Evolutionary conservation across 1,140 invertebrate species (phyloP).

Genomic region (Aphidius gifuensis): DNA sequence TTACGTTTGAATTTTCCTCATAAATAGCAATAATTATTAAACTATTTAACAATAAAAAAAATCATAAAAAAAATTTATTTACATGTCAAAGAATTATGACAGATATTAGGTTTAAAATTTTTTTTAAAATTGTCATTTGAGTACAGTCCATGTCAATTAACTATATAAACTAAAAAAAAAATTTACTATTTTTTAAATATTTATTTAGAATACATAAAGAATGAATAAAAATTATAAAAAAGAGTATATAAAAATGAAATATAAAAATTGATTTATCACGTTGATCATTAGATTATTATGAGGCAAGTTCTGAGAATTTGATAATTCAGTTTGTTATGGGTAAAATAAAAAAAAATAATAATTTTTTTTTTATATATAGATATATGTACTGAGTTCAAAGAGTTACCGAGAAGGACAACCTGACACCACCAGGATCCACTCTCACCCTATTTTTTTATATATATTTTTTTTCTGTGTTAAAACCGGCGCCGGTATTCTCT

Average conservation of each 20-base stretch:
- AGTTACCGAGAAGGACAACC: not conserved
- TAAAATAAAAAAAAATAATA: not conserved
- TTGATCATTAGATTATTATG: too few species aligned
- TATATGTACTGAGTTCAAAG: too few species aligned
- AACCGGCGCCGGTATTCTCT: conserved; percentile 11
- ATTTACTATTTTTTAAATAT: not conserved
- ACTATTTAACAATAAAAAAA: not conserved
- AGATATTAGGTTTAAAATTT: too few species aligned
- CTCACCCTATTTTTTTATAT: not conserved
- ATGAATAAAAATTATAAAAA: too few species aligned
- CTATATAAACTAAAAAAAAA: too few species aligned
- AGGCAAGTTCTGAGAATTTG: too few species aligned
- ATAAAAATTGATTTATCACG: too few species aligned
- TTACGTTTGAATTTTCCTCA: not conserved
- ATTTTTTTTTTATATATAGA: not conserved
- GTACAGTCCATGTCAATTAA: too few species aligned
- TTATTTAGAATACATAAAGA: not conserved
- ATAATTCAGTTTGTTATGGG: not conserved
- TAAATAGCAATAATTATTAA: too few species aligned
- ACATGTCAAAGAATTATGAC: too few species aligned
- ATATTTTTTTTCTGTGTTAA: conserved; percentile 7
- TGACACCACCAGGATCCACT: not conserved
- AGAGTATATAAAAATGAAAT: too few species aligned
- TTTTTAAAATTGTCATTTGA: too few species aligned
- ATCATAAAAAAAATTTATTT: not conserved